Evolutionary conservation across 2,797 vertebrate species (phyloP), one percentile per base, ranked within the genome.

Genomic region (Neosilurus hyrtlii): DNA sequence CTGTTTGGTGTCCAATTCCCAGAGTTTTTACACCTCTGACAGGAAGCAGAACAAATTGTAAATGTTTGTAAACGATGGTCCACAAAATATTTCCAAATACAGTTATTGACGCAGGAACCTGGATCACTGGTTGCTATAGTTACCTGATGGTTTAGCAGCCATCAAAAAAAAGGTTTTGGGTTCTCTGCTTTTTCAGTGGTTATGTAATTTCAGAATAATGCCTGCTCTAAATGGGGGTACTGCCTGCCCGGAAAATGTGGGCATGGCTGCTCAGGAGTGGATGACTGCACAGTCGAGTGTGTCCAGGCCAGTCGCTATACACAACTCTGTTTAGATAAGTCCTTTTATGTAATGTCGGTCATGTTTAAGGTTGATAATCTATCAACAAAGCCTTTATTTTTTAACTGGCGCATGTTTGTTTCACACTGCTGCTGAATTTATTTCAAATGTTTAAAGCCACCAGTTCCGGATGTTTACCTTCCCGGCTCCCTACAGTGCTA

Each of bases 211-310:
- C 65, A 80, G 37, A 80, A 80, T 35, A 56, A 67, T 65, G 79
- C 43, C 57, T 74, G 66, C n/a, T 59, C 82, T 67, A 81, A 88
- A 82, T 85, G 87, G 57, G 52, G 18, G 57, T 68, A 30, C 76
- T 90, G 88, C 84, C 52, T 80, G 22, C 30, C 24, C 84, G 87
- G 87, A 91, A 92, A 91, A 90, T 87, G 88, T 85, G 84, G 85
- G 87, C 79, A 85, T 84, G 77, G 80, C 84, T 7, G 0, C 83
- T 92, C 62, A 87, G 77, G 84, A 87, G 83, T 88, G 90, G 87
- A 89, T 88, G 88, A 86, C 66, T 89, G 90, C 87, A 86, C 65
- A 83, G 86, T 67, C 35, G 76, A 85, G 72, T 51, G 49, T 70
- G 79, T 80, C 74, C 65, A 74, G 84, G 86, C 52, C 71, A 79